Conservation (phyloP, 1,140 invertebrate species). For the Cotesia glomerata region DNA sequence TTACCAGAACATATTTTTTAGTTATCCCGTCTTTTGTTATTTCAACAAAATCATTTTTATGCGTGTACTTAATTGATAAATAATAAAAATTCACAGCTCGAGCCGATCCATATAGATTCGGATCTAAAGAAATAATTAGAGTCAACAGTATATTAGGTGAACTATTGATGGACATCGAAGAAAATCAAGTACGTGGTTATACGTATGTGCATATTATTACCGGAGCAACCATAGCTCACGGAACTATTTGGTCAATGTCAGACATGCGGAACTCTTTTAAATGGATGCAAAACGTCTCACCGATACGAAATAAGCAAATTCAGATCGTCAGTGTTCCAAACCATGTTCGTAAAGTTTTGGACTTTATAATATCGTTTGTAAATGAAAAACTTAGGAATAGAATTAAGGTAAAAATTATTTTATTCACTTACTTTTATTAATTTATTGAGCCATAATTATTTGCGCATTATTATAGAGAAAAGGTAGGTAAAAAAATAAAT, state of each 20-base stretch:
- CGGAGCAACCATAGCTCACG: slow-evolving; percentile 80
- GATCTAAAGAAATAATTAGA: slow-evolving; percentile 74
- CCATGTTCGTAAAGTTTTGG: slow-evolving; percentile 77
- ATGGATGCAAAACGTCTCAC: slow-evolving; percentile 84
- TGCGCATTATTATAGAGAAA: too few species aligned
- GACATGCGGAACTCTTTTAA: slow-evolving; percentile 79
- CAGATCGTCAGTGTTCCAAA: slow-evolving; percentile 84
- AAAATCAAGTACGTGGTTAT: slow-evolving; percentile 79
- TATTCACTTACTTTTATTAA: too few species aligned
- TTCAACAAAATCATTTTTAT: too few species aligned
- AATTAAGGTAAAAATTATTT: slow-evolving; percentile 65
- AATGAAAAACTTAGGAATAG: slow-evolving; percentile 82
- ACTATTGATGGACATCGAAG: slow-evolving; percentile 78
- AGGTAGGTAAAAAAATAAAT: too few species aligned
- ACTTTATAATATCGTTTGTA: slow-evolving; percentile 77
- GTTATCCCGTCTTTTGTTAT: too few species aligned
- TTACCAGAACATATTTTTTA: too few species aligned
- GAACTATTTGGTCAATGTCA: slow-evolving; percentile 80
- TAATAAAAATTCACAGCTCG: slow-evolving; percentile 57
- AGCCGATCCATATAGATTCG: slow-evolving; percentile 77
- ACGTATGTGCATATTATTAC: slow-evolving; percentile 84
- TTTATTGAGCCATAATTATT: too few species aligned
- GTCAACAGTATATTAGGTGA: slow-evolving; percentile 80
- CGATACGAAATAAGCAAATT: slow-evolving; percentile 84
- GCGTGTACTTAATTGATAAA: too few species aligned